Evolutionary conservation across 2,888 invertebrate genomes (phyloP), one percentile per base, ranked within the genome.

Genomic region (Agrilus mali): DNA sequence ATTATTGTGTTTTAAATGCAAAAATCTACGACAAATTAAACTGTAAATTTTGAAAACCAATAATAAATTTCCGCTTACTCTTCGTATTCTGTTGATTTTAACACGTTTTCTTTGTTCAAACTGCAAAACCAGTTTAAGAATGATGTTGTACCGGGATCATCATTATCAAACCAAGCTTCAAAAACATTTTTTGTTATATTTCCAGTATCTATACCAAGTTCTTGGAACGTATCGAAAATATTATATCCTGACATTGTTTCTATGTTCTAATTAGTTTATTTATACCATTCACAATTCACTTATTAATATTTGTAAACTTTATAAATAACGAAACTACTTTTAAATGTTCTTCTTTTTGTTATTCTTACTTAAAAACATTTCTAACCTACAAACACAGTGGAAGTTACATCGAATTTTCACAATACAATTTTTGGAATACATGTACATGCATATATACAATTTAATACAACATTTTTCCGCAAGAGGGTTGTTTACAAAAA

Each of bases 101-200:
- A 38, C 34, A 57, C 55, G 48, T 61, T 63, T 17, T 53, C 50
- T 32, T 47, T 44, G 3, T 52, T 51, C 14, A 63, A 47, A 27
- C 43, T 44, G 44, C 56, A 59, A 48, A 64, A 53, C 59, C 60
- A 64, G 38, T 59, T 52, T 34, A 64, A 50, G 8, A 61, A 47
- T 41, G 58, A 48, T 36, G 48, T 53, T 32, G 51, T 53, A 27
- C 54, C 50, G 33, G 44, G 43, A 46, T 56, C 53, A 45, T 61
- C 60, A 5, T 59, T 58, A 52, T 64, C 62, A 45, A 59, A 62
- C 63, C 63, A 64, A 17, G 55, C 57, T 44, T 54, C 55, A 17
- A 63, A 53, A 16, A 57, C 55, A 47, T 56, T 54, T 36, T 48
- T 41, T 32, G 35, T 45, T 14, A 50, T 36, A 31, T 42, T 48